Evolutionary conservation across 2,797 vertebrate species (phyloP).

Genomic region (Macroramphosus scolopax): DNA sequence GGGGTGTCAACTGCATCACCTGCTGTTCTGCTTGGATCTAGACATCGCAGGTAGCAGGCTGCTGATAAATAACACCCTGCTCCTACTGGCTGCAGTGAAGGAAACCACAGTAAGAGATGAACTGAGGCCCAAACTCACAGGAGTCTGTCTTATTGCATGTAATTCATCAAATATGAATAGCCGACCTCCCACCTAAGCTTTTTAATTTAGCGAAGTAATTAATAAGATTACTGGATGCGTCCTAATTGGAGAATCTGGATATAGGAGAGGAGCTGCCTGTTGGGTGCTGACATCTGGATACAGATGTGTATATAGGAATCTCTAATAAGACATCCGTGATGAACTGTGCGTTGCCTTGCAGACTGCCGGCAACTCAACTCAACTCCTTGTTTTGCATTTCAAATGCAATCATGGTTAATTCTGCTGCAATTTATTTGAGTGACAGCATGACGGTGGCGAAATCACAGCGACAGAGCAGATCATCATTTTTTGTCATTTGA

Average conservation of each 20-base stretch:
- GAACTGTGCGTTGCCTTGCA: slow-evolving; percentile 38
- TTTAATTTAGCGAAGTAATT: slow-evolving; percentile 64
- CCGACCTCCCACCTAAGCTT: slow-evolving; percentile 33
- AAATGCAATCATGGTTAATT: slow-evolving; percentile 79
- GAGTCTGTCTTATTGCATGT: slow-evolving; percentile 29
- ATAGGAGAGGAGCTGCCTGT: slow-evolving; percentile 38
- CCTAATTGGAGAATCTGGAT: too few relatives aligned
- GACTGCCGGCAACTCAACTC: slow-evolving; percentile 42
- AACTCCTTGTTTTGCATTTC: slow-evolving; percentile 74
- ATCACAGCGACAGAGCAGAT: slow-evolving; percentile 52
- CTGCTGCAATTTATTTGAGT: slow-evolving; percentile 68
- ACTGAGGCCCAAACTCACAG: too few relatives aligned
- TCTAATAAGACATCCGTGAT: slow-evolving; percentile 56
- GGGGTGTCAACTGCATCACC: slow-evolving; percentile 67
- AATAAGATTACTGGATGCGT: too few relatives aligned
- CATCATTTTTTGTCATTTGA: slow-evolving; percentile 46
- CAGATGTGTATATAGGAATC: slow-evolving; percentile 60
- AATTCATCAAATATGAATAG: slow-evolving; percentile 47
- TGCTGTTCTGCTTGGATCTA: slow-evolving; percentile 65
- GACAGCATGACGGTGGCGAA: slow-evolving; percentile 60
- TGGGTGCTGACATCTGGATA: slow-evolving; percentile 35
- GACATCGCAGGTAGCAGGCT: slow-evolving; percentile 54
- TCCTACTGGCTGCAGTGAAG: slow-evolving; percentile 25
- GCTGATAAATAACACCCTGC: slow-evolving; percentile 63
- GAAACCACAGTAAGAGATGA: slow-evolving; percentile 29